Conservation (phyloP, 2,113 vertebrate species). For the Micromys minutus region DNA sequence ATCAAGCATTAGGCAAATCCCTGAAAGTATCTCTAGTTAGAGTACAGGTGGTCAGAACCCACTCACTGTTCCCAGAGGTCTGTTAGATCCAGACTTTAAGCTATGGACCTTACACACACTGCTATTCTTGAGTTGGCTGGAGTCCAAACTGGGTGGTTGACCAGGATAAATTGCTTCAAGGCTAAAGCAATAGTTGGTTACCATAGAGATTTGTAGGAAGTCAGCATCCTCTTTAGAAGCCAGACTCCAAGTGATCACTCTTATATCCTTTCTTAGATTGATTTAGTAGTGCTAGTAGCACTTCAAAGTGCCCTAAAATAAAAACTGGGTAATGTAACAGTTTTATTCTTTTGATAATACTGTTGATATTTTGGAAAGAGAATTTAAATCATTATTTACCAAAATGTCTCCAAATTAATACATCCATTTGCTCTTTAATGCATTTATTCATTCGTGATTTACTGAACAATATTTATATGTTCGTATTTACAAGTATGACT, state of each 20-base stretch:
- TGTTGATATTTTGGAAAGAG: constrained; percentile 3
- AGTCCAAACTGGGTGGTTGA: background rate
- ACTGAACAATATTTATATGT: background rate
- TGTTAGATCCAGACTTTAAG: background rate
- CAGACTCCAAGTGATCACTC: background rate
- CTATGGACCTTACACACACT: background rate
- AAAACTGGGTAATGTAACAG: background rate
- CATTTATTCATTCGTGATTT: background rate
- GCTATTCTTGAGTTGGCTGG: no score
- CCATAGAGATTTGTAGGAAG: background rate
- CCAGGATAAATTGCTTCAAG: background rate
- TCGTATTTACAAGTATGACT: background rate
- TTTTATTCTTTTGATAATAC: background rate
- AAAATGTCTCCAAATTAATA: background rate
- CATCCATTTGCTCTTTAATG: background rate
- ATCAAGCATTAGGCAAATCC: background rate
- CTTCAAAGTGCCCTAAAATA: background rate
- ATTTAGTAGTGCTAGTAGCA: background rate
- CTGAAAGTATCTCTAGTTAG: background rate
- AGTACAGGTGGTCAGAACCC: background rate
- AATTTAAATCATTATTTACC: background rate
- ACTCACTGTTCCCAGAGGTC: background rate
- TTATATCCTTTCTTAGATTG: background rate
- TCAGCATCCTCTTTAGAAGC: background rate
- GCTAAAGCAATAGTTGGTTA: background rate